Base-by-base conservation (phyloP, 1,140 invertebrate genomes). In the Formica selysi region DNA sequence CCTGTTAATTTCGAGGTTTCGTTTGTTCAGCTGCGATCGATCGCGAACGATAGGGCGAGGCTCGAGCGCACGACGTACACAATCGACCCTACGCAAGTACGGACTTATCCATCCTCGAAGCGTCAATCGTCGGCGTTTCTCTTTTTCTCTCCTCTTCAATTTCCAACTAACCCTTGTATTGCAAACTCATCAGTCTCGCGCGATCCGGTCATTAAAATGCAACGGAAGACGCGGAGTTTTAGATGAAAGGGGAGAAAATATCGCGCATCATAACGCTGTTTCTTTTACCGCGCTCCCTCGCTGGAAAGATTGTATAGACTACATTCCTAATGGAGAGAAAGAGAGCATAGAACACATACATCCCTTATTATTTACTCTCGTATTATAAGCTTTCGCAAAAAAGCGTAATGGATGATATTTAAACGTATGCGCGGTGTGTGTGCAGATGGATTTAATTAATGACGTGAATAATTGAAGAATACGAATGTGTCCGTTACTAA, bases 11-110 rank as follows among this genome's bases (percentile, higher is more conserved):
- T 87, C 67, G 86, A 87, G 86, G 87, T 92, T 91, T 92, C 88
- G 91, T 93, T 93, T 93, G 90, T 89, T 91, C 93, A 93, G 92
- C 92, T 93, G 92, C 87, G 86, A 79, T 90, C 88, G 86, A 92
- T 92, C 86, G 70, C 79, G 51, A 78, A 51, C 54, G 81, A 51
- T 57, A 67, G 71, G 65, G 29, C 48, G 22, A 65, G 80, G 26
- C 78, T 32, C 32, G 36, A 73, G 64, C 59, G 65, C 36, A 26
- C 54, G 19, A 85, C 48, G 26, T 19, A 59, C 44, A 59, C 44
- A 29, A 70, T 76, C 73, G 70, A 65, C 65, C 61, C 81, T 38
- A 26, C n/a, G 48, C 51, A 11, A 62, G 57, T 38, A 6, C 67
- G 61, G 54, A n/a, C 76, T 83, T 57, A 41, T 76, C 11, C 57